Evolutionary conservation across 2,888 invertebrate species (phyloP).

Genomic region (Malacosoma neustria): DNA sequence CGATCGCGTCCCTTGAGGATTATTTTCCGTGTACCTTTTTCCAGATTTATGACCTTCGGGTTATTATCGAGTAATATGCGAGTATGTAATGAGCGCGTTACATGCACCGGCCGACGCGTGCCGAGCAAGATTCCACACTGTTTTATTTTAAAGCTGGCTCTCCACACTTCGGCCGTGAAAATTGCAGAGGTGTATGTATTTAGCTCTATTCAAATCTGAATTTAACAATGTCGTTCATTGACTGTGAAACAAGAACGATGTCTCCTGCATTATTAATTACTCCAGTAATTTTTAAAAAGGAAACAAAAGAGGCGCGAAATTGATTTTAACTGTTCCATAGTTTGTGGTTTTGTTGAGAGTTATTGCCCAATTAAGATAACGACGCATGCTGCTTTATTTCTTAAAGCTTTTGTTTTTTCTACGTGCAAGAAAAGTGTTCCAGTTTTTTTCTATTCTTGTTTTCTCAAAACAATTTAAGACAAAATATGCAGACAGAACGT

Average conservation of each 20-base stretch:
- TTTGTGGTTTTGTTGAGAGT: conserved; percentile 1
- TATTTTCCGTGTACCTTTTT: not conserved
- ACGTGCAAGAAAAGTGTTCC: too few species aligned
- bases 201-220: conserved; percentile 33
- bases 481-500: too few species aligned
- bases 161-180: conserved; percentile 55
- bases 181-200: conserved; percentile 44
- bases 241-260: conserved; percentile 28
- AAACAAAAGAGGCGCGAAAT: conserved; percentile 23
- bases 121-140: conserved; percentile 56
- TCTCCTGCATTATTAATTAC: conserved; percentile 24
- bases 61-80: conserved; percentile 31
- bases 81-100: conserved; percentile 36
- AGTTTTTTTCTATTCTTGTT: too few species aligned
- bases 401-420: too few species aligned
- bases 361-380: not conserved
- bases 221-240: conserved; percentile 53
- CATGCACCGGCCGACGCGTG: conserved; percentile 35
- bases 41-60: conserved; percentile 3
- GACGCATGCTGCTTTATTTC: not conserved
- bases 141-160: conserved; percentile 66
- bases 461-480: too few species aligned
- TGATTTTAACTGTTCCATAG: conserved; percentile 11
- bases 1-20: too few species aligned
- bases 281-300: conserved; percentile 9